phyloP scores from a whole-genome alignment of 2,888 invertebrate genomes.

The Pollenia amentaria region DNA sequence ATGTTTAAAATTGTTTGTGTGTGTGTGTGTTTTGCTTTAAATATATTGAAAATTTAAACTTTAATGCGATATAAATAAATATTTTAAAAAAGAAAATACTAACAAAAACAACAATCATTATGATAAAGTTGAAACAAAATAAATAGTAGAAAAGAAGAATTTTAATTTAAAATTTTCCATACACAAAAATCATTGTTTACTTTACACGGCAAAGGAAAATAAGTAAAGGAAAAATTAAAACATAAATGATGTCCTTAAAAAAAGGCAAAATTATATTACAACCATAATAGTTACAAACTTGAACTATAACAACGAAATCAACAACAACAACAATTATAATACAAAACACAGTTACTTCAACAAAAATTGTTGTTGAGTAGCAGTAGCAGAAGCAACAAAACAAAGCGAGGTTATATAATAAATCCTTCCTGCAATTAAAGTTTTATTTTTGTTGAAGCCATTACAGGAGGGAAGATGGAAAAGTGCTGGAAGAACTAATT shows the following conservation, averaged over 20 bases:
- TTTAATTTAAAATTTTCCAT: slow-evolving; percentile 27
- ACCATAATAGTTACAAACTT: slow-evolving; percentile 51
- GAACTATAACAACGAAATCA: slow-evolving; percentile 28
- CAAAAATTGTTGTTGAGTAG: slow-evolving; percentile 11
- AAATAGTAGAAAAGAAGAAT: not conserved
- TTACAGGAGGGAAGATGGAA: not conserved
- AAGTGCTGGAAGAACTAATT: not conserved
- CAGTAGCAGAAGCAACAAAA: not conserved
- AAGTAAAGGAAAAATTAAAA: not conserved
- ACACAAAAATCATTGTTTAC: not conserved
- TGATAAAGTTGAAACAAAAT: not conserved
- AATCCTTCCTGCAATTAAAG: slow-evolving; percentile 65
- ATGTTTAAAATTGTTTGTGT: not conserved
- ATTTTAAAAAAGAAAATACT: slow-evolving; percentile 8
- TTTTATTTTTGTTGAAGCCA: slow-evolving; percentile 14
- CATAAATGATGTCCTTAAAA: slow-evolving; percentile 38
- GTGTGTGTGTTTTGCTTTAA: not conserved
- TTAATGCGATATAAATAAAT: slow-evolving; percentile 28
- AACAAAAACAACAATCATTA: not conserved
- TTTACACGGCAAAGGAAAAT: not conserved
- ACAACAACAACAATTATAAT: slow-evolving; percentile 21
- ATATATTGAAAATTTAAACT: slow-evolving; percentile 34
- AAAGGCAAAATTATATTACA: slow-evolving; percentile 33
- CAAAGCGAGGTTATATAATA: slow-evolving; percentile 41
- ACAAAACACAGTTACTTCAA: not conserved